Conservation (phyloP, 92 coral and sea anemone species). For the Desmophyllum pertusum region DNA sequence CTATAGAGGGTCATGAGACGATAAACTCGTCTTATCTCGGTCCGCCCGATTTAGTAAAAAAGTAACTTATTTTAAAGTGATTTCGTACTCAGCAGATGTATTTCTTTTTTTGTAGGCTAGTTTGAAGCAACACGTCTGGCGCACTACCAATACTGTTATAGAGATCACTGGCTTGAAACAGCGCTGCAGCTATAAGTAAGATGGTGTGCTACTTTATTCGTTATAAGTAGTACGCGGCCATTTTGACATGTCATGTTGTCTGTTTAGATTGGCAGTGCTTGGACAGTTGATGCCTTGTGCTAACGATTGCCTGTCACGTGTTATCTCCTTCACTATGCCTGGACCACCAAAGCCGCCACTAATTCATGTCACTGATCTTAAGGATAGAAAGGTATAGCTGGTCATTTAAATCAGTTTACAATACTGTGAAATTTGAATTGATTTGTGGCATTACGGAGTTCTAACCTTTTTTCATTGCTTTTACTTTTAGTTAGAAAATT, state of each 20-base stretch:
- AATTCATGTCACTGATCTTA: slow-evolving; percentile 62
- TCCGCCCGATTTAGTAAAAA: too few species aligned
- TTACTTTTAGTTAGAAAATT: not conserved
- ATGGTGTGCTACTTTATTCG: not conserved
- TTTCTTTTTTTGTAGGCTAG: slow-evolving; percentile 33
- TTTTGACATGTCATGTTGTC: not conserved
- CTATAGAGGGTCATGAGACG: not conserved
- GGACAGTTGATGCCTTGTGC: slow-evolving; percentile 39
- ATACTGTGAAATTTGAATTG: not conserved
- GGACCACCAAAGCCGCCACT: slow-evolving; percentile 87
- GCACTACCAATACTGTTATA: slow-evolving; percentile 48
- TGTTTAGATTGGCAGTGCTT: slow-evolving; percentile 46
- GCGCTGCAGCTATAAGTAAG: slow-evolving; percentile 68
- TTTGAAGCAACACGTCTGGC: slow-evolving; percentile 77
- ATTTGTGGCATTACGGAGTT: not conserved
- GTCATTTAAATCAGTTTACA: not conserved
- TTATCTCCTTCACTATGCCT: slow-evolving; percentile 70
- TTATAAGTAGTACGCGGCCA: not conserved
- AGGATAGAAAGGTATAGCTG: slow-evolving; percentile 63
- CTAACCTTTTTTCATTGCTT: not conserved
- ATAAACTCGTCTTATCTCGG: too few species aligned
- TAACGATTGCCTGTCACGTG: slow-evolving; percentile 55
- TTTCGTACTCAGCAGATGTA: too few species aligned
- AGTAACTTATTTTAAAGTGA: too few species aligned
- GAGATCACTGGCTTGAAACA: slow-evolving; percentile 74